Evolutionary conservation across 2,797 vertebrate genomes (phyloP), one percentile per base, ranked within the genome.

Genomic region (Macrochelys suwanniensis): DNA sequence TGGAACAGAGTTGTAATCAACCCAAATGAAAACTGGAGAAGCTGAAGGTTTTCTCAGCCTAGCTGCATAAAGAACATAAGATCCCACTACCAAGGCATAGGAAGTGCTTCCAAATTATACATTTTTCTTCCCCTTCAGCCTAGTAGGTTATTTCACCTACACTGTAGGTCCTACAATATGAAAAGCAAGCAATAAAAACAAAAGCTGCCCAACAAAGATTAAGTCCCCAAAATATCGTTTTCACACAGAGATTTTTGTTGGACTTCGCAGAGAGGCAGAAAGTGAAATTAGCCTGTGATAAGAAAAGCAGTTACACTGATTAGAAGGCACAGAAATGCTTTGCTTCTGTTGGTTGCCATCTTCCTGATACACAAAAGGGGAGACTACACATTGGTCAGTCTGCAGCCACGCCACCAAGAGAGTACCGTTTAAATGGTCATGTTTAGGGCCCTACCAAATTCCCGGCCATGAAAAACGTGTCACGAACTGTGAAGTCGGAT

Each of bases 211-310:
- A 28, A 47, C 26, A 49, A 77, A 2, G 23, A 26, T 65, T 68
- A 47, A 65, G 11, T 89, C 37, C 31, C 25, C 7, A 47, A 1
- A 1, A 85, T 65, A 92, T 74, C 49, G 17, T 93, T 77, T 21
- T 47, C 45, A 84, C 37, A 49, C 49, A 86, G 9, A 6, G 26
- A 59, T 42, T 84, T 84, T 17, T 50, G 45, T 86, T 2, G 53
- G 85, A 87, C 86, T 79, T 93, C 56, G 21, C 53, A 12, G 65
- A 78, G 78, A 91, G 85, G 6, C 42, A 51, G 65, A 74, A n/a
- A 2, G 26, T 81, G 84, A 57, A 96, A 89, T 80, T 90, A 57
- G 95, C 94, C 90, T 94, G 87, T 93, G 91, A 97, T 95, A 26
- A 71, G 65, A 71, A 76, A 76, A 76, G 42, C 42, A 77, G 13